Percentiles rank a stretch among this genome's conserved stretches.
Conservation (phyloP, 2,797 vertebrate genomes). For the Sebastiscus albofasciatus region DNA sequence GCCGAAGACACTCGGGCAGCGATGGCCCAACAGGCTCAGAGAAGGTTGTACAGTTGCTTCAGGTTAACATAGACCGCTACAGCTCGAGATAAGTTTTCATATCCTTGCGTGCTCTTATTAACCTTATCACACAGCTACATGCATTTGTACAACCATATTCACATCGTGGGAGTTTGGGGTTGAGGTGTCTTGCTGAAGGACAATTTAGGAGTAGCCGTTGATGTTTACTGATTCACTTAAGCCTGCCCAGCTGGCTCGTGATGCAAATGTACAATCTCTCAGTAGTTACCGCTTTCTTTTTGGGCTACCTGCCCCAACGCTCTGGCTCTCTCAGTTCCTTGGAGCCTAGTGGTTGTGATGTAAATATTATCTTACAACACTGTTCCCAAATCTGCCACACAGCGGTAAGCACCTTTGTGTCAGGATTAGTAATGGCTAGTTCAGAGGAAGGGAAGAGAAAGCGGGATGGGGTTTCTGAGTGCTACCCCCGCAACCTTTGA, state of each 20-base stretch:
- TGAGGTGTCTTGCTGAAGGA: slow-evolving; percentile 8
- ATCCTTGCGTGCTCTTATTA: not conserved
- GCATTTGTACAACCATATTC: not conserved
- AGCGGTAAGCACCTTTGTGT: slow-evolving; percentile 79
- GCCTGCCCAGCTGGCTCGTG: not conserved
- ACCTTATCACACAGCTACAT: not conserved
- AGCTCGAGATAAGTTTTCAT: not conserved
- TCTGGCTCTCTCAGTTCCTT: slow-evolving; percentile 37
- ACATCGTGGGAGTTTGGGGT: not conserved
- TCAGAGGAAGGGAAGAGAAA: slow-evolving; percentile 49
- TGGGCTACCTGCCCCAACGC: slow-evolving; percentile 11
- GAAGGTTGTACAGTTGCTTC: slow-evolving; percentile 7
- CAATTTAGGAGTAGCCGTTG: not conserved
- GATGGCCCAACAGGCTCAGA: not conserved
- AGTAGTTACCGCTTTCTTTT: slow-evolving; percentile 24
- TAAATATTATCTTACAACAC: slow-evolving; percentile 80
- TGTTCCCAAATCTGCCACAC: slow-evolving; percentile 73
- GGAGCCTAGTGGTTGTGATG: slow-evolving; percentile 74
- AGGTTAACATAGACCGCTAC: slow-evolving; percentile 8
- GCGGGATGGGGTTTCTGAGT: slow-evolving; percentile 23
- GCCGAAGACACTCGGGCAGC: not conserved
- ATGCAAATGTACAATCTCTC: slow-evolving; percentile 8
- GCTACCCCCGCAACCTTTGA: slow-evolving; percentile 43
- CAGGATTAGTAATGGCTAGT: slow-evolving; percentile 76
- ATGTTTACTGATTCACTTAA: not conserved